A percentile compares a stretch with the other conserved stretches of the same genome.
phyloP scores from a whole-genome alignment of 2,113 vertebrate genomes.

The Charina bottae region DNA sequence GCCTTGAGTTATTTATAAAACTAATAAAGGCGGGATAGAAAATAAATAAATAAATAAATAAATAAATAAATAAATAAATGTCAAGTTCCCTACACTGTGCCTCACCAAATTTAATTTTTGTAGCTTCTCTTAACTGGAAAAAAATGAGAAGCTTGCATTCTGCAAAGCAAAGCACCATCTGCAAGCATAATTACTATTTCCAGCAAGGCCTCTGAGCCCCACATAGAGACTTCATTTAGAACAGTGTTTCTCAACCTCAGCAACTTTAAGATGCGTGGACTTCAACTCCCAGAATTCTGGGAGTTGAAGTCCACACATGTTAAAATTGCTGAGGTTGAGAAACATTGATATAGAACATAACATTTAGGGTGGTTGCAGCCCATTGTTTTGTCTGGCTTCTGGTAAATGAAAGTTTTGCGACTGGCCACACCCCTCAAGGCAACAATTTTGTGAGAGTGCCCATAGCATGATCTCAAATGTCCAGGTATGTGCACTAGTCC shows the following conservation, averaged over 20 bases:
- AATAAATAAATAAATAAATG: too few species aligned
- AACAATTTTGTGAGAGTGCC: background rate
- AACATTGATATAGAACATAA: background rate
- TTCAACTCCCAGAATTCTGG: background rate
- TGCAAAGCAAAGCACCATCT: background rate
- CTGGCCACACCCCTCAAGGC: background rate
- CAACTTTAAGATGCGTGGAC: background rate
- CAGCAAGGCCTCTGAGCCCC: background rate
- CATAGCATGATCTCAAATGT: too few species aligned
- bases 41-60: too few species aligned
- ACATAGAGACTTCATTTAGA: background rate
- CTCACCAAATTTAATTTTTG: background rate
- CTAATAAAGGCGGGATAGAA: too few species aligned
- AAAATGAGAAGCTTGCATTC: background rate
- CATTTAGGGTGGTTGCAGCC: background rate
- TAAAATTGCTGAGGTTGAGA: background rate
- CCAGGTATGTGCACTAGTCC: too few species aligned
- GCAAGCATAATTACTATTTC: background rate
- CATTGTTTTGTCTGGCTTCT: background rate
- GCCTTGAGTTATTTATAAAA: too few species aligned
- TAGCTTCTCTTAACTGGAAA: background rate
- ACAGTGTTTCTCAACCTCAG: background rate
- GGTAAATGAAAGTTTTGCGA: background rate
- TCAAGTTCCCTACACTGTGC: background rate
- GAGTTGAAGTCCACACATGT: background rate